Evolutionary conservation across 2,888 invertebrate genomes (phyloP), one percentile per base, ranked within the genome.

Genomic region (Hymenopus coronatus): DNA sequence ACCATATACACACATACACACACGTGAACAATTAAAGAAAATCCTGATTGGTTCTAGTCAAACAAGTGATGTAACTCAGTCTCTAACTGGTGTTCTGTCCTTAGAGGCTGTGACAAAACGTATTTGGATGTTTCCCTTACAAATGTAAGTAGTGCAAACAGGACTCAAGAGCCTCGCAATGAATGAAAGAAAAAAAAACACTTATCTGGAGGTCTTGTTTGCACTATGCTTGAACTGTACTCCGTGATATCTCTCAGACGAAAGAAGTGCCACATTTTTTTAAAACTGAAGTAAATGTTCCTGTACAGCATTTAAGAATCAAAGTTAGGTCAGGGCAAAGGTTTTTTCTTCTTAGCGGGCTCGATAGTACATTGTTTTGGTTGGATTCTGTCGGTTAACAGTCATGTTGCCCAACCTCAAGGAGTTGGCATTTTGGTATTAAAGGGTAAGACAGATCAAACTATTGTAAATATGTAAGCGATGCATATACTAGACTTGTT

Each of bases 301-400:
- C 94, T 94, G 93, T 93, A 93, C 94, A 94, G 93, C 93, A 93
- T 93, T 93, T 93, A 93, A 93, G 92, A 92, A 92, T 91, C 90
- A 90, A 91, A 91, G 90, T 90, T 91, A 90, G 90, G 90, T 90
- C 90, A 90, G 90, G 90, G 90, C 90, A 88, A 90, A 89, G 89
- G 89, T 90, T 90, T 89, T 90, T 89, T 90, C 89, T 90, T 89
- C 89, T 90, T 90, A 90, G 90, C 90, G 90, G 90, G 89, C 89
- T 90, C 88, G 88, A 89, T 89, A 90, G 90, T 89, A 88, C 89
- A 90, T 90, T 91, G 90, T 90, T 91, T 91, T 89, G 90, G 90
- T 90, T 90, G 90, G 90, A 89, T 89, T 90, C 90, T 90, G 90
- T 90, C 89, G 84, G 90, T 91, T 90, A 89, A 89, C 89, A 89